Evolutionary conservation across 2,888 invertebrate species (phyloP), one percentile per base, ranked within the genome.

Genomic region (Acronicta leporina): DNA sequence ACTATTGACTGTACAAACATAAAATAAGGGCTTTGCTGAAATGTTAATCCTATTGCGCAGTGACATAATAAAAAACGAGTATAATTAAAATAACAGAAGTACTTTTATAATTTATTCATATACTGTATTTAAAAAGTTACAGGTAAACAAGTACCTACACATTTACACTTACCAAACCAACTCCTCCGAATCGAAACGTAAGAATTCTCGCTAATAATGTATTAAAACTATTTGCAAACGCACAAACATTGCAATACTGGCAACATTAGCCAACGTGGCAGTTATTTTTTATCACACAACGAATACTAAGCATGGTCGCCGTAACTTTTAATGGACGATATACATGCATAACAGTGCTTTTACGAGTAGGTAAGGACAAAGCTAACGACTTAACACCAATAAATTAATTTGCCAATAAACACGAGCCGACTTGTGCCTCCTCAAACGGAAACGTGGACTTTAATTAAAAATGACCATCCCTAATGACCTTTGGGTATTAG

Each of bases 391-490:
- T 79, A 75, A 75, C 76, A 77, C 75, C 79, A 72, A 81, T 84
- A 82, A 84, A 87, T 87, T 87, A 81, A 87, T 87, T 84, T 86
- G 64, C 79, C 76, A 80, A 81, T 83, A 80, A 82, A 82, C 78
- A 64, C 65, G 72, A 72, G 64, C 61, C 74, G 66, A 52, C 65
- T 65, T 65, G 67, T 68, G 50, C 67, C 68, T 65, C 73, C 71
- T 71, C 74, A 68, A 61, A 72, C 75, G 70, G 75, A 80, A 81
- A 83, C 60, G 63, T 73, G 75, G 66, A 65, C 75, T 73, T 75
- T 79, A 75, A 77, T 82, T 77, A 76, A 75, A 76, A 82, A 77
- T 79, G 78, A 80, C 77, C 73, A 75, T 77, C 69, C 71, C 52
- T 75, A 63, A 73, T 75, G 75, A 81, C 79, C 80, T 83, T 80